phyloP scores from a whole-genome alignment of 2,113 vertebrate genomes.

The Perca fluviatilis region DNA sequence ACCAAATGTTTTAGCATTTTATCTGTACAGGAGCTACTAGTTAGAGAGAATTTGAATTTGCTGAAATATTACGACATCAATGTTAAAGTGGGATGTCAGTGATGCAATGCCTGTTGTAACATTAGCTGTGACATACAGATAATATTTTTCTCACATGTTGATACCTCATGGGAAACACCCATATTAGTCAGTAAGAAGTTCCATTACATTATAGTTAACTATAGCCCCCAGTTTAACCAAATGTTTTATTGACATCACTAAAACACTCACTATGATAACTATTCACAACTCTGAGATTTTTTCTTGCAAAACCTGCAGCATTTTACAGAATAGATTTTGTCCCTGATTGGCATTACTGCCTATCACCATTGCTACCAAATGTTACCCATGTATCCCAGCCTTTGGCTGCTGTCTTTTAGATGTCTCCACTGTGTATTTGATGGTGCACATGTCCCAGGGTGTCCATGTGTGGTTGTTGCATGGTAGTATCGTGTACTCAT shows the following conservation, averaged over 20 bases:
- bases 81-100: not conserved
- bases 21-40: not conserved
- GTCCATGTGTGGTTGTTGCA: conserved; percentile 74
- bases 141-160: not conserved
- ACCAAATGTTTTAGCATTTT: not conserved
- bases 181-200: conserved; percentile 3
- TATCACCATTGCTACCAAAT: conserved; percentile 39
- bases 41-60: not conserved
- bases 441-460: conserved; percentile 71
- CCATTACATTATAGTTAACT: not conserved
- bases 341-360: not conserved
- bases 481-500: conserved; percentile 69
- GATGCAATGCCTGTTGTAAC: not conserved
- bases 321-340: not conserved
- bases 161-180: not conserved
- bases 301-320: not conserved
- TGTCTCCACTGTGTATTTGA: conserved; percentile 71
- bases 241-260: not conserved
- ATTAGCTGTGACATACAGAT: not conserved
- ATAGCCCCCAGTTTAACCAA: not conserved
- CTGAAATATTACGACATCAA: not conserved
- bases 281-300: not conserved
- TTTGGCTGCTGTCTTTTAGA: conserved; percentile 55
- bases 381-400: conserved; percentile 54
- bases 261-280: not conserved